Evolutionary conservation across 2,888 invertebrate genomes (phyloP).

Genomic region (Girardia tigrina): DNA sequence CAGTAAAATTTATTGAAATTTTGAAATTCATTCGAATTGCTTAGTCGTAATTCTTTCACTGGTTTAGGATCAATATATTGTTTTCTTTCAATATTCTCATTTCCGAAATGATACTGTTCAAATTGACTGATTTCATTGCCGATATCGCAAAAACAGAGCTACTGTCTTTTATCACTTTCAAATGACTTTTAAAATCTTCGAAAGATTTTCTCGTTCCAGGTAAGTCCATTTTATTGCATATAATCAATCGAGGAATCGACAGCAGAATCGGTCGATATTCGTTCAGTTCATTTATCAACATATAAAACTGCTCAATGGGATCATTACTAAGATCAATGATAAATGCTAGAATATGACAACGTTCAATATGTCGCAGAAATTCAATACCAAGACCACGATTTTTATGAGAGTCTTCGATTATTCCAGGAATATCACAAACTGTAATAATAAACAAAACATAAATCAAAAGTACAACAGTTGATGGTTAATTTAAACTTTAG

Average conservation of each 20-base stretch:
- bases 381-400: conserved; percentile 61
- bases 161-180: not conserved
- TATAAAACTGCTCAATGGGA: not conserved
- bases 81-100: not conserved
- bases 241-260: not conserved
- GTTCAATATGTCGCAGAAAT: conserved; percentile 76
- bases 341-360: conserved; percentile 69
- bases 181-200: not conserved
- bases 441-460: too few relatives aligned
- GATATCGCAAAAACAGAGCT: not conserved
- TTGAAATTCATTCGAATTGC: too few relatives aligned
- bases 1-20: too few relatives aligned
- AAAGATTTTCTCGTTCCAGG: not conserved
- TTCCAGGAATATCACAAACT: conserved; percentile 82
- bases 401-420: conserved; percentile 79
- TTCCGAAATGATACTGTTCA: not conserved
- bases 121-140: not conserved
- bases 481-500: too few relatives aligned
- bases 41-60: too few relatives aligned
- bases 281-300: not conserved
- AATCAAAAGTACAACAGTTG: too few relatives aligned
- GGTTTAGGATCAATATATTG: too few relatives aligned
- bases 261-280: not conserved
- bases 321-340: conserved; percentile 61
- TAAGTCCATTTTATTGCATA: conserved; percentile 1